Evolutionary conservation across 2,888 invertebrate species (phyloP), one percentile per base, ranked within the genome.

Genomic region (Eubasilissa splendida): DNA sequence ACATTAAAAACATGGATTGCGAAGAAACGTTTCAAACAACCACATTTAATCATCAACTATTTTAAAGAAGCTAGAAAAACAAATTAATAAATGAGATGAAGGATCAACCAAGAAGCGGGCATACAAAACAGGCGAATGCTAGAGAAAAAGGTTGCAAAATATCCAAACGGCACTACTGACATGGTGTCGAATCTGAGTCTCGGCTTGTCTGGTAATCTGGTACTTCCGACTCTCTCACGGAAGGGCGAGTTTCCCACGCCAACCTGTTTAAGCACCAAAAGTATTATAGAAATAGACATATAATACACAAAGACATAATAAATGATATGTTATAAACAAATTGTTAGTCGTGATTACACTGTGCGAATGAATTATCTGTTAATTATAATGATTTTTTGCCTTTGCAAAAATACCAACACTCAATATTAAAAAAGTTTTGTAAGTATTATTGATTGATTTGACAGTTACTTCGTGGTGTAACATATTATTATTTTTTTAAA

Each of bases 141-240:
- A 85, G 84, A 86, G 80, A 82, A 84, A 65, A n/a, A n/a, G 74
- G 74, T 65, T 79, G 65, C 79, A 59, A 56, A 60, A n/a, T 58
- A 53, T 82, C 58, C 63, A 53, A 22, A 33, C 42, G 33, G 60
- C 63, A 63, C 86, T 90, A 91, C 90, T 90, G 90, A 90, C 91
- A 90, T 89, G 86, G 90, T 88, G 87, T 91, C 93, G 89, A 93
- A 95, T 95, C 96, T 95, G 89, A 96, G 95, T 94, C 96, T 95
- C 89, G 96, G 96, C 88, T 96, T 92, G 88, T 97, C 96, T 85
- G 95, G 94, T 86, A 96, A 91, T 82, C 96, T 93, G 87, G 96
- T 96, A 91, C 96, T 96, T 88, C 96, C 96, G 84, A 96, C 92
- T 84, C 97, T 93, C 90, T 97, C 97, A 87, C 97, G 92, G 91